These are phyloP conservation scores for Tympanoctomys barrerae DNA, from an alignment of 2,797 vertebrate species.

Conservation along the genomic window DNA sequence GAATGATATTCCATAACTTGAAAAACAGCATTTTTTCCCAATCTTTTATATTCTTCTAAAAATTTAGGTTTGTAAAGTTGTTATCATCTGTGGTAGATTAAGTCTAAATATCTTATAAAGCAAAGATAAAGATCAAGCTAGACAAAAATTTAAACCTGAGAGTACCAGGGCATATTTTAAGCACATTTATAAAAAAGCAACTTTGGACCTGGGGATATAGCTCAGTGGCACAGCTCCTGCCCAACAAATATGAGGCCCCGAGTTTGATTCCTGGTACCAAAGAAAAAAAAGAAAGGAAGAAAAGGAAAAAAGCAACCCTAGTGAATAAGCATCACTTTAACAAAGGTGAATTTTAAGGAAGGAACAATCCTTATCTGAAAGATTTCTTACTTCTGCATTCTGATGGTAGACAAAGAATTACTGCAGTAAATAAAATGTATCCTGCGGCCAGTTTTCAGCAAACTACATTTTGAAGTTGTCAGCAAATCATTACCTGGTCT, in stretches of 20 bases:
- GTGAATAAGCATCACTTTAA: background rate
- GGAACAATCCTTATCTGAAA: conserved; percentile 9
- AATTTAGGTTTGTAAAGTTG: conserved; percentile 43
- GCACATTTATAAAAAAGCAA: background rate
- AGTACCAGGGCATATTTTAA: background rate
- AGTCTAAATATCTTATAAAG: conserved; percentile 35
- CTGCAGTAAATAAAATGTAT: background rate
- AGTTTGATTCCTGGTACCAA: background rate
- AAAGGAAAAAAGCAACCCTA: background rate
- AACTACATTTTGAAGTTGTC: background rate
- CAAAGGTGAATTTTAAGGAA: conserved; percentile 50
- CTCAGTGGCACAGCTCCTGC: background rate
- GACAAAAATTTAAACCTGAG: background rate
- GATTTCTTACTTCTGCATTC: background rate
- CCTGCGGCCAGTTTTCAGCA: conserved; percentile 41
- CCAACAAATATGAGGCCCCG: background rate
- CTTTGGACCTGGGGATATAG: background rate
- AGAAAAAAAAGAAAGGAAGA: background rate
- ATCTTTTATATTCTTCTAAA: conserved; percentile 50
- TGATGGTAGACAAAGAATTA: conserved; percentile 24
- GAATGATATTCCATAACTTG: conserved; percentile 44
- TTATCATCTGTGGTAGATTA: background rate
- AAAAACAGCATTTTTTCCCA: conserved; percentile 42
- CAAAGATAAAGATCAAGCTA: background rate
- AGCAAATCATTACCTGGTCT: conserved; percentile 58